Evolutionary conservation across 2,888 invertebrate genomes (phyloP), one percentile per base, ranked within the genome.

Genomic region (Sarcophaga caerulescens): DNA sequence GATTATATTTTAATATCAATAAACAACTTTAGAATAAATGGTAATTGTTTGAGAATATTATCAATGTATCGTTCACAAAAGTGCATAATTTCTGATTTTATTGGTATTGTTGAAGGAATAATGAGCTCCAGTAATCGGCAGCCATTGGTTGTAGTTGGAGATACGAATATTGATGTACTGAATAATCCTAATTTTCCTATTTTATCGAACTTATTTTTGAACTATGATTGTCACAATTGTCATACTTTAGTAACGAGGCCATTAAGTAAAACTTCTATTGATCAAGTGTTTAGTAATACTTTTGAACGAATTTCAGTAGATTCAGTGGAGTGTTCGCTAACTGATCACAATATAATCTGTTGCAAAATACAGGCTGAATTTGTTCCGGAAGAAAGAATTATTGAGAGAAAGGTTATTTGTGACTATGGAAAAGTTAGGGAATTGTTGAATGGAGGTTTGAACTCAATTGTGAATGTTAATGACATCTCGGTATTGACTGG

Each of bases 221-320:
- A 47, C 47, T 47, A 47, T 35, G 47, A 47, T 47, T 47, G 47
- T 14, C 47, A 47, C 14, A 47, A 47, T 47, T 47, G 14, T 47
- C 47, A 47, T 0, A 47, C 47, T 14, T 47, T 47, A 47, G 14
- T 47, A 47, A 47, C 74, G 23, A 60, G 65, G 23, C 63, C 74
- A 25, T 11, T 45, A 14, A 75, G 63, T 63, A 62, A 63, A 63
- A 23, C 74, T 21, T 75, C 62, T 47, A 75, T 75, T 75, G 74
- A 75, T 75, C 65, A 75, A 19, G 25, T 65, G 19, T 52, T 75
- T n/a, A 65, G 75, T 65, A 75, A 75, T 52, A 35, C 63, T 25
- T 65, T 63, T 66, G 65, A 75, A 0, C 1, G 19, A 14, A 17
- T 68, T 25, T 45, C 19, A 35, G 17, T 14, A 21, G 63, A 75